phyloP scores from a whole-genome alignment of 2,888 invertebrate genomes.

The Trichogramma dendrolimi region DNA sequence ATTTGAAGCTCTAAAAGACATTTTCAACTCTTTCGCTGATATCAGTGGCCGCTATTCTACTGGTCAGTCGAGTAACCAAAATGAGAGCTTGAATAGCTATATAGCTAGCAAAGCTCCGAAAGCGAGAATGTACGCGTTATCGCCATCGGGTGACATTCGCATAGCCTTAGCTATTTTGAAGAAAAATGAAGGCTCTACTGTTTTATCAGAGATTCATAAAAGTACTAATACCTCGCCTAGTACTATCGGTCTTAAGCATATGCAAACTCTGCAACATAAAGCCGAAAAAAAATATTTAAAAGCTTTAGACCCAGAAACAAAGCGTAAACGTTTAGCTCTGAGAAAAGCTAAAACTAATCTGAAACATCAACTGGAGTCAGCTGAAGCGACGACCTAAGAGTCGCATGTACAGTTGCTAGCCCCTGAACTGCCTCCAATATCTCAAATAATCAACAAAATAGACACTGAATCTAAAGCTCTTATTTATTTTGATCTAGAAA shows the following conservation, averaged over 20 bases:
- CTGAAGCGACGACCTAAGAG: slow-evolving; percentile 4
- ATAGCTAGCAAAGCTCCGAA: slow-evolving; percentile 8
- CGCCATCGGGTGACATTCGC: slow-evolving; percentile 14
- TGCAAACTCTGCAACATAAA: not conserved
- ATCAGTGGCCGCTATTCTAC: not conserved
- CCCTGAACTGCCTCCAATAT: not conserved
- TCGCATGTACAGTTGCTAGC: not conserved
- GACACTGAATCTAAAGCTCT: not conserved
- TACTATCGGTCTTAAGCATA: not conserved
- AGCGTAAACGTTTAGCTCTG: too few relatives aligned
- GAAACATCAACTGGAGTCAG: not conserved
- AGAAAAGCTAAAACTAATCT: slow-evolving; percentile 2
- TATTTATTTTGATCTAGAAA: slow-evolving; percentile 12
- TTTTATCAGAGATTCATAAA: not conserved
- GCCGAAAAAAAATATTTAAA: not conserved
- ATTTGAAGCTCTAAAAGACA: slow-evolving; percentile 7
- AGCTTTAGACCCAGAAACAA: not conserved
- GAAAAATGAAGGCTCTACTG: not conserved
- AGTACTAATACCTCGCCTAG: not conserved
- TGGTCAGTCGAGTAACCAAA: not conserved
- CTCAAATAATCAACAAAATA: not conserved
- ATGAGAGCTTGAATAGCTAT: not conserved
- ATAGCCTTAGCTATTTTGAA: slow-evolving; percentile 4
- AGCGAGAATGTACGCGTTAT: slow-evolving; percentile 4
- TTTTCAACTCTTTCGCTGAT: slow-evolving; percentile 7